Evolutionary conservation across 2,888 invertebrate species (phyloP).

Genomic region (Drosophila atripex): DNA sequence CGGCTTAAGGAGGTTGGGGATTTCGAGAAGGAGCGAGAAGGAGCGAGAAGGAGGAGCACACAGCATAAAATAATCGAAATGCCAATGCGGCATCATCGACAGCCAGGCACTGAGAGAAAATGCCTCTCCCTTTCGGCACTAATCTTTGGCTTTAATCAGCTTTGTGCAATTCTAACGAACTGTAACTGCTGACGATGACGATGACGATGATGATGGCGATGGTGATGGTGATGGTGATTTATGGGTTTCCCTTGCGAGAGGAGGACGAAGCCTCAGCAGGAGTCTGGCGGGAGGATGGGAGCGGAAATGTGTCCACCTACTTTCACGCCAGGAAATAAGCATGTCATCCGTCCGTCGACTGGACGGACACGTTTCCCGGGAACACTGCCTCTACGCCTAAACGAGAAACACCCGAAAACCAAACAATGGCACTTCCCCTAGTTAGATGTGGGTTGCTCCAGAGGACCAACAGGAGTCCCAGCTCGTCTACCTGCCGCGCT

Average conservation of each 20-base stretch:
- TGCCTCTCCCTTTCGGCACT: background rate
- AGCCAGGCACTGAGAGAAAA: constrained; percentile 7
- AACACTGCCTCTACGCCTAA: too few relatives aligned
- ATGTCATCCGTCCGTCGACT: too few relatives aligned
- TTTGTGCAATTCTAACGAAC: constrained; percentile 43
- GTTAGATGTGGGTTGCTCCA: constrained; percentile 22
- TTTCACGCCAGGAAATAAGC: constrained; percentile 64
- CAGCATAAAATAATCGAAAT: constrained; percentile 71
- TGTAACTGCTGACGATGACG: background rate
- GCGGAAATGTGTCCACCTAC: constrained; percentile 77
- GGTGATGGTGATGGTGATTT: constrained; percentile 43
- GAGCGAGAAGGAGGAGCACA: too few relatives aligned
- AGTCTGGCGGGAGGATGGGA: constrained; percentile 52
- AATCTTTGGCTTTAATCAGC: constrained; percentile 62
- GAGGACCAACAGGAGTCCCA: background rate
- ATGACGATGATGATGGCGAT: background rate
- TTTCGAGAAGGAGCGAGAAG: constrained; percentile 15
- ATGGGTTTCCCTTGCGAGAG: constrained; percentile 21
- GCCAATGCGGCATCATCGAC: constrained; percentile 54
- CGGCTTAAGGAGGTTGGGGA: constrained; percentile 62
- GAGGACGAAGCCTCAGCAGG: too few relatives aligned
- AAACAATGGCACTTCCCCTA: constrained; percentile 28
- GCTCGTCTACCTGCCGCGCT: constrained; percentile 45
- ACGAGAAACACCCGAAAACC: too few relatives aligned
- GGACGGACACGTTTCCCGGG: constrained; percentile 41